Percentiles rank a stretch among this genome's conserved stretches.
Evolutionary conservation across 53 echinoderm and acorn worm genomes (phyloP).

Genomic region (Hippasteria phrygiana): DNA sequence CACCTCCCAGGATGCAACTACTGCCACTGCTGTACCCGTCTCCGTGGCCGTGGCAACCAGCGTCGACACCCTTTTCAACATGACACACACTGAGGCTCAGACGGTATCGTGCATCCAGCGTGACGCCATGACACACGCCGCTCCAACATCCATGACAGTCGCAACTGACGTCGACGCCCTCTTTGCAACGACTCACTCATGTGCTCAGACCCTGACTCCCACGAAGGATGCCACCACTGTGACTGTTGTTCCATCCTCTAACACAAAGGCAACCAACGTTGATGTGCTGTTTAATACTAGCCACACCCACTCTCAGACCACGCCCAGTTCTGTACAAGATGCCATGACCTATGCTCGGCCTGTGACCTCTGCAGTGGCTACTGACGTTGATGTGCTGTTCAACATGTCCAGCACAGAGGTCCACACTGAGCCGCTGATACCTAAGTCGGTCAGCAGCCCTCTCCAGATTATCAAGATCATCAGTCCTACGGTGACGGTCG

Average conservation of each 20-base stretch:
- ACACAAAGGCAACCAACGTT: constrained; percentile 8
- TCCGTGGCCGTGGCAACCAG: constrained; percentile 56
- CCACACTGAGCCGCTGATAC: constrained; percentile 84
- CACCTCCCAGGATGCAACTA: constrained; percentile 38
- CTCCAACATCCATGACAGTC: background rate
- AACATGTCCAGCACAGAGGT: constrained; percentile 74
- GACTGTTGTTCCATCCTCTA: constrained; percentile 23
- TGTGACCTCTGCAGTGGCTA: background rate
- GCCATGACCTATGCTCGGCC: constrained; percentile 25
- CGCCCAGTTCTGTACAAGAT: constrained; percentile 13
- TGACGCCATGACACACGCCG: constrained; percentile 18
- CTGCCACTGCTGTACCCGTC: constrained; percentile 35
- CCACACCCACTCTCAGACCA: constrained; percentile 58
- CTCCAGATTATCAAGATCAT: constrained; percentile 54
- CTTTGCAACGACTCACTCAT: constrained; percentile 23
- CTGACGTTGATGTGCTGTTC: constrained; percentile 78
- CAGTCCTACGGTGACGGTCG: constrained; percentile 27
- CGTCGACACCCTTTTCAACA: constrained; percentile 65
- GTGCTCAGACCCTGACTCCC: background rate
- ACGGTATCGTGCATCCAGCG: constrained; percentile 40
- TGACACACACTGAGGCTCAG: constrained; percentile 62
- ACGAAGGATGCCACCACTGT: constrained; percentile 22
- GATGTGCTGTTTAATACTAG: constrained; percentile 22
- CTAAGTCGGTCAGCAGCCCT: constrained; percentile 54
- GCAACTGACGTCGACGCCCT: constrained; percentile 49